These are phyloP conservation scores for Ochropleura plecta DNA, from an alignment of 2,888 invertebrate species.

Conservation along the genomic window DNA sequence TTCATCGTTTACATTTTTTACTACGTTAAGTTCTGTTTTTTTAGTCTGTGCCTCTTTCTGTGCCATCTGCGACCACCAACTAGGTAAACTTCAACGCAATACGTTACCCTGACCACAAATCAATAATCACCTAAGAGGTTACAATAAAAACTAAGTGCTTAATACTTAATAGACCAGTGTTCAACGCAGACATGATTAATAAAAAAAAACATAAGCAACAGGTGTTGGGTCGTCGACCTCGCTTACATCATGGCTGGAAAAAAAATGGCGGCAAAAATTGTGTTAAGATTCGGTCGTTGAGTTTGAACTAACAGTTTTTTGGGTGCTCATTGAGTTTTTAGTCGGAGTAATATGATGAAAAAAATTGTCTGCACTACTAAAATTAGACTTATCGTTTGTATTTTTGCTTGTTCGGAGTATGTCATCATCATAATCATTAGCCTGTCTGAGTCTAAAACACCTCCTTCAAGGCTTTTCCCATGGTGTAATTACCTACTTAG, in stretches of 20 bases:
- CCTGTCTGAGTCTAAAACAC: constrained; percentile 49
- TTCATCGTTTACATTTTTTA: constrained; percentile 12
- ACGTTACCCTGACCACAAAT: constrained; percentile 75
- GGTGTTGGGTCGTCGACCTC: constrained; percentile 73
- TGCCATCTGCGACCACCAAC: constrained; percentile 40
- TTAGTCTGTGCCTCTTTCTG: constrained; percentile 3
- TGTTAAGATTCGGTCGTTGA: constrained; percentile 74
- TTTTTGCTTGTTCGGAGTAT: constrained; percentile 44
- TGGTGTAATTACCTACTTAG: constrained; percentile 27
- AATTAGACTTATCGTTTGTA: constrained; percentile 56
- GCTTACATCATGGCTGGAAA: constrained; percentile 84
- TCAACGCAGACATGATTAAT: constrained; percentile 72
- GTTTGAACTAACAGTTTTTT: constrained; percentile 73
- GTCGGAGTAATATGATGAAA: constrained; percentile 49
- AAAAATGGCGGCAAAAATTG: constrained; percentile 79
- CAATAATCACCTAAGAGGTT: constrained; percentile 80
- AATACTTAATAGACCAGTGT: constrained; percentile 82
- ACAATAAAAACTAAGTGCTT: constrained; percentile 81
- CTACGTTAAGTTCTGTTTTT: constrained; percentile 7
- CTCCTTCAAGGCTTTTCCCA: constrained; percentile 53
- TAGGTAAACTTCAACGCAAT: constrained; percentile 43
- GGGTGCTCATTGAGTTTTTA: constrained; percentile 71
- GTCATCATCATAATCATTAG: constrained; percentile 56
- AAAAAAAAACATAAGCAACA: constrained; percentile 76
- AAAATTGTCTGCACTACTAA: constrained; percentile 54